Conservation (phyloP, 1,140 invertebrate genomes). For the Drosophila orena region DNA sequence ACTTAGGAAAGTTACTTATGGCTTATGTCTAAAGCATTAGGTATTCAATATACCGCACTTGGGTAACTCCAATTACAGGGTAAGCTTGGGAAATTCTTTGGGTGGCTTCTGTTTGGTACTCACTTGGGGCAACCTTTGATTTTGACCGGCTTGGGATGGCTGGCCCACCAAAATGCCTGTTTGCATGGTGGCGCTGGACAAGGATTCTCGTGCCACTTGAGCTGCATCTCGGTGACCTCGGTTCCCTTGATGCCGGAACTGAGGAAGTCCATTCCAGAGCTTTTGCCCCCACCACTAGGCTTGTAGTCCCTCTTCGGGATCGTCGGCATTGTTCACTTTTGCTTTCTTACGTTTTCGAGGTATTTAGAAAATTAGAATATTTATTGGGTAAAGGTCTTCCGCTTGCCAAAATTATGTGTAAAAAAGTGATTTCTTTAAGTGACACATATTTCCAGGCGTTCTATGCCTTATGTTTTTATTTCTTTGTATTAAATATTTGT, state of each 20-base stretch:
- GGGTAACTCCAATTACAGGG: background rate
- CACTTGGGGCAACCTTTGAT: conserved; percentile 79
- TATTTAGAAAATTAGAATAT: conserved; percentile 43
- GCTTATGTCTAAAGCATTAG: background rate
- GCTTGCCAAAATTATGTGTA: conserved; percentile 48
- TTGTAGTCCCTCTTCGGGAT: conserved; percentile 66
- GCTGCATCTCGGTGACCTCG: conserved; percentile 76
- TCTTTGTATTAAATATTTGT: background rate
- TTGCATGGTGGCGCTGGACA: conserved; percentile 78
- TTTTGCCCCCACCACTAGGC: conserved; percentile 37
- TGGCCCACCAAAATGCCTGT: conserved; percentile 81
- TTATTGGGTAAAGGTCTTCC: background rate
- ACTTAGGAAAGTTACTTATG: too few relatives aligned
- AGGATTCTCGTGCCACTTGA: conserved; percentile 73
- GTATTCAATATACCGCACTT: background rate
- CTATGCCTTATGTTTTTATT: background rate
- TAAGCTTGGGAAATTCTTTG: conserved; percentile 11
- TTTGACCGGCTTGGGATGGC: conserved; percentile 78
- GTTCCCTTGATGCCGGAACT: conserved; percentile 61
- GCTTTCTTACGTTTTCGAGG: conserved; percentile 14
- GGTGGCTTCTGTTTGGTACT: conserved; percentile 43
- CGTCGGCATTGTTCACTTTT: conserved; percentile 65
- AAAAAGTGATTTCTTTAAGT: conserved; percentile 39
- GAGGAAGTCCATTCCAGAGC: conserved; percentile 59
- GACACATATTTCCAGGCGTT: conserved; percentile 58